A percentile compares a stretch with the other conserved stretches of the same genome.
phyloP scores from a whole-genome alignment of 2,888 invertebrate species.

The Ecliptopera silaceata region DNA sequence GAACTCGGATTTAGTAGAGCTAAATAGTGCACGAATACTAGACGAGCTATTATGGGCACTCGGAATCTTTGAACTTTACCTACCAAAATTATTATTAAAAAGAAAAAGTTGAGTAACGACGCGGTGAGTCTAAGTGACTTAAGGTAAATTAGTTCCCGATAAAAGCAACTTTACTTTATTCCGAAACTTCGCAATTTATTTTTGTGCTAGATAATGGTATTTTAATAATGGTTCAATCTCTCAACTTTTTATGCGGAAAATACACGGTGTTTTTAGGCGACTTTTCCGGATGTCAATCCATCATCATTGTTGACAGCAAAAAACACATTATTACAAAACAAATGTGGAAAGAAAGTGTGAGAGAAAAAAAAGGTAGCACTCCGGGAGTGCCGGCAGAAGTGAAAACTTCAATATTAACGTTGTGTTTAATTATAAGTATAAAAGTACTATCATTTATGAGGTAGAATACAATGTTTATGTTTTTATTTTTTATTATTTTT shows the following conservation, averaged over 20 bases:
- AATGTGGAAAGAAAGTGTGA: slow-evolving; percentile 3
- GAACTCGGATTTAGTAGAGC: neutral
- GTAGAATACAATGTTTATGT: no score
- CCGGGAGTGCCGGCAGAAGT: no score
- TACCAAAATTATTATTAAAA: no score
- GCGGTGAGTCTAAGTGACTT: neutral
- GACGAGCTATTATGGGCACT: neutral
- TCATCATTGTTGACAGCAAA: slow-evolving; percentile 21
- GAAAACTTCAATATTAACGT: no score
- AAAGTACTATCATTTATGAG: no score
- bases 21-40: neutral
- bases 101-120: no score
- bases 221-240: slow-evolving; percentile 21
- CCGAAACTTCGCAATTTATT: slow-evolving; percentile 3
- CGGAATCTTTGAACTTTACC: no score
- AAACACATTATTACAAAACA: slow-evolving; percentile 8
- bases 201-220: slow-evolving; percentile 12
- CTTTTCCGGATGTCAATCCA: slow-evolving; percentile 23
- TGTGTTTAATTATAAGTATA: no score
- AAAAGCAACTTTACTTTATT: slow-evolving; percentile 1
- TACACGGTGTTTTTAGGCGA: slow-evolving; percentile 15
- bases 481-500: no score
- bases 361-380: neutral
- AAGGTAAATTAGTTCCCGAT: neutral
- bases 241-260: slow-evolving; percentile 12